Evolutionary conservation across 2,113 vertebrate genomes (phyloP), one percentile per base, ranked within the genome.

Genomic region (Cichladusa arquata): DNA sequence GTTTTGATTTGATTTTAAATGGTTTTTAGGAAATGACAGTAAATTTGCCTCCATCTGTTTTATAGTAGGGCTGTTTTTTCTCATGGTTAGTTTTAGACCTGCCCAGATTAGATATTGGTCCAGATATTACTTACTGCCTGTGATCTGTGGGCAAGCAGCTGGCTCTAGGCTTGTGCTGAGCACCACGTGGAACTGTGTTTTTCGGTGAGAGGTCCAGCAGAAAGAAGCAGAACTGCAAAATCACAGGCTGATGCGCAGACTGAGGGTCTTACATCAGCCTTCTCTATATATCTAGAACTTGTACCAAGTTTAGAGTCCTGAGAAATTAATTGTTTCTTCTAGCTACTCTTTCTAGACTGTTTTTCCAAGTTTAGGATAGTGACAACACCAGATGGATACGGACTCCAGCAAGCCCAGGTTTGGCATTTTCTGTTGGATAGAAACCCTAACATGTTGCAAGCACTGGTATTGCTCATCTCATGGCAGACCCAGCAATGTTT

Each of bases 381-480:
- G 50, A 58, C 54, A 94, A 67, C 22, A 36, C 15, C 38, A 77
- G 42, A 53, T 44, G 29, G 10, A 16, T 81, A 58, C 45, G 82
- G 66, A 93, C 12, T 64, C 58, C 25, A 45, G 44, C 58, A 90
- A 91, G 81, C 67, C 29, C 67, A 62, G n/a, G 47, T 86, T 93
- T 74, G 85, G 64, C 66, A 93, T 95, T 85, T 93, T 74, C 78
- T 79, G 51, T 81, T 88, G 81, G 66, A 81, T 13, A 34, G 80
- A 91, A 90, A 90, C 17, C 8, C 42, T 45, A 28, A 57, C 8
- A 4, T 17, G 40, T 60, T 88, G 57, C 16, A 3, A 95, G 84
- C 53, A 31, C 78, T 50, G n/a, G 61, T 47, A 54, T 29, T 51
- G 78, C 79, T 95, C 90, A 64, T 77, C 80, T n/a, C 50, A 50